Base-by-base conservation (phyloP, 2,797 vertebrate genomes). In the Neostethus bicornis region DNA sequence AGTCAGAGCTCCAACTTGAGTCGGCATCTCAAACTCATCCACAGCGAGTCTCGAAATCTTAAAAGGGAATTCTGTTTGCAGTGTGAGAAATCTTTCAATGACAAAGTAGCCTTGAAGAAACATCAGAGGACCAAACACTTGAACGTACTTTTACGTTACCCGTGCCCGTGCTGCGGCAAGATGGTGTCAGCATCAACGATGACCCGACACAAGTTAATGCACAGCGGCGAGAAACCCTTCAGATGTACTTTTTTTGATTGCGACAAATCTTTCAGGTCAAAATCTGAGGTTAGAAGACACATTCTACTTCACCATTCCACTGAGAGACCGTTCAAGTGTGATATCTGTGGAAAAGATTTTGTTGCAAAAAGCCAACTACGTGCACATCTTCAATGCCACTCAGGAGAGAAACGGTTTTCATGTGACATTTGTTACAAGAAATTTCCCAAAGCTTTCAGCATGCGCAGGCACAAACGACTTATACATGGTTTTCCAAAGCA, bases 91-190 rank as follows among this genome's bases (percentile, higher is more conserved):
- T 69, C 77, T 20, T 87, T 84, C 1, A 81, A 86, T 59, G 73
- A 75, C 56, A 85, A 77, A 53, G 75, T 73, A 4, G 43, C 77
- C 2, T 63, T 89, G 57, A 77, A 51, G 2, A 81, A 76, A 32
- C 87, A 89, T 61, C 79, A 87, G 59, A 77, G 51, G 61, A 68
- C 8, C 50, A 83, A 83, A 51, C 87, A 87, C 67, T 19, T 65
- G 0, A 32, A 60, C 0, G 62, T 80, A 8, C 19, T 76, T 7
- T 80, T 55, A 52, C 76, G 69, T 2, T 57, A 56, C 4, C 80
- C 63, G 0, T 88, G 87, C 9, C 58, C 66, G 0, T 55, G 63
- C 62, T 87, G 87, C 0, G 85, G 80, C 0, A 89, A 89, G 63
- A 73, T 85, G 62, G 11, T 85, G 3, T 52, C 77, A 0, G 2